A percentile compares a stretch with the other conserved stretches of the same genome.
Conservation (phyloP, 2,888 invertebrate species). For the Diarsia brunnea region DNA sequence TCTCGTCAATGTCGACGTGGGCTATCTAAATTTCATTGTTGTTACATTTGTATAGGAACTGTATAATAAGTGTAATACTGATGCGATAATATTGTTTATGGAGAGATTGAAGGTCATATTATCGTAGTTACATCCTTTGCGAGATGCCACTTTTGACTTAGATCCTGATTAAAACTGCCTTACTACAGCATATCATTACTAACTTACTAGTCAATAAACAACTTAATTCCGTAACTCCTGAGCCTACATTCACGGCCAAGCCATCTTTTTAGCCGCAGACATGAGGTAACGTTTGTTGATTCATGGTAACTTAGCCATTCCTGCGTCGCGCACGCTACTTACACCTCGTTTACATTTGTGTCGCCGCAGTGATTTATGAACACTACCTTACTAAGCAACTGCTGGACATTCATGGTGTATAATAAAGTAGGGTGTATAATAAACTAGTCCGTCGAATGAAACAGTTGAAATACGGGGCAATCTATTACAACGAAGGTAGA, state of each 20-base stretch:
- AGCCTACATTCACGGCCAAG: conserved; percentile 9
- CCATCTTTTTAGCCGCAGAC: not conserved
- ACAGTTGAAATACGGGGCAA: not conserved
- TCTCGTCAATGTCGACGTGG: conserved; percentile 23
- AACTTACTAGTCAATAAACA: conserved; percentile 1
- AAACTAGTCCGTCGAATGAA: not conserved
- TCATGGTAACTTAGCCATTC: conserved; percentile 28
- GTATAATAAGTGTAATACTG: conserved; percentile 29
- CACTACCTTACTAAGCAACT: conserved; percentile 10
- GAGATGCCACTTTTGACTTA: too few species aligned
- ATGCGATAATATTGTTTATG: conserved; percentile 9
- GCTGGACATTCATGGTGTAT: not conserved
- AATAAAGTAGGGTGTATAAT: not conserved
- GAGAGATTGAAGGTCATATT: not conserved
- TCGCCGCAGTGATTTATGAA: conserved; percentile 25
- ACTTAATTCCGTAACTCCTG: not conserved
- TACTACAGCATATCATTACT: not conserved
- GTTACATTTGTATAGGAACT: not conserved
- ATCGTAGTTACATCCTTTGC: too few species aligned
- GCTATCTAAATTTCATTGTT: conserved; percentile 19
- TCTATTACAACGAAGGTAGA: too few species aligned
- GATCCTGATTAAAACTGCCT: not conserved
- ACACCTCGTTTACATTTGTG: conserved; percentile 27
- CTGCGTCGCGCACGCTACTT: conserved; percentile 5
- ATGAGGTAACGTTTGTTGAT: conserved; percentile 15